A percentile compares a stretch with the other conserved stretches of the same genome.
phyloP scores from a whole-genome alignment of 2,888 invertebrate species.

The Trissolcus japonicus region DNA sequence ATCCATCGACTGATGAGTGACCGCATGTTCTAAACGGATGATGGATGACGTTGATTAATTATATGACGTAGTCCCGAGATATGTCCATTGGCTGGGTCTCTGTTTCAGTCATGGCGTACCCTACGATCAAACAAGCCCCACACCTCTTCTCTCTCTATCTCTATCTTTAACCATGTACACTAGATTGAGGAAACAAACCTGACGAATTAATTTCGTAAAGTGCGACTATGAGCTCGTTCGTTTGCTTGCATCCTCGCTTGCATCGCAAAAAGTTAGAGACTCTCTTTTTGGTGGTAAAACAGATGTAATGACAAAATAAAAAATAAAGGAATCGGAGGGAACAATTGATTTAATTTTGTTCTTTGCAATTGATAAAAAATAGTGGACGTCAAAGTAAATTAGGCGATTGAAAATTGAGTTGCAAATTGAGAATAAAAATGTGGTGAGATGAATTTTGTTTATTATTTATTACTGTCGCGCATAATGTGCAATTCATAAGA shows the following conservation, averaged over 20 bases:
- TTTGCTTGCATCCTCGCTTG: conserved; percentile 42
- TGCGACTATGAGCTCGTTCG: conserved; percentile 47
- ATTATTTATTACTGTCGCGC: conserved; percentile 9
- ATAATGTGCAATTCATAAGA: conserved; percentile 52
- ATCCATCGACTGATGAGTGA: conserved; percentile 60
- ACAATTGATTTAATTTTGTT: no score
- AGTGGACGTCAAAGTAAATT: no score
- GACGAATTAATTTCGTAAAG: conserved; percentile 57
- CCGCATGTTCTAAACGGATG: conserved; percentile 66
- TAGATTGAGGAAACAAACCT: conserved; percentile 48
- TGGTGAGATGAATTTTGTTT: conserved; percentile 21
- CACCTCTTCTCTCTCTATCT: conserved; percentile 25
- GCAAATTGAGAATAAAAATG: neutral
- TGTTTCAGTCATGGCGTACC: conserved; percentile 20
- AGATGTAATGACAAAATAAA: no score
- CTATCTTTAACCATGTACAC: conserved; percentile 48
- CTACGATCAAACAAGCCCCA: conserved; percentile 44
- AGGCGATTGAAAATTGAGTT: no score
- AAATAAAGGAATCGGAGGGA: no score
- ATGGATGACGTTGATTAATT: conserved; percentile 74
- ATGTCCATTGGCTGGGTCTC: conserved; percentile 5
- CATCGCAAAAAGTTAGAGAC: conserved; percentile 19
- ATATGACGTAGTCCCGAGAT: conserved; percentile 64
- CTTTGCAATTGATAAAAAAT: no score
- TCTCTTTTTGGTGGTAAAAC: no score